Conservation (phyloP, 2,113 vertebrate genomes). For the Mastomys natalensis region DNA sequence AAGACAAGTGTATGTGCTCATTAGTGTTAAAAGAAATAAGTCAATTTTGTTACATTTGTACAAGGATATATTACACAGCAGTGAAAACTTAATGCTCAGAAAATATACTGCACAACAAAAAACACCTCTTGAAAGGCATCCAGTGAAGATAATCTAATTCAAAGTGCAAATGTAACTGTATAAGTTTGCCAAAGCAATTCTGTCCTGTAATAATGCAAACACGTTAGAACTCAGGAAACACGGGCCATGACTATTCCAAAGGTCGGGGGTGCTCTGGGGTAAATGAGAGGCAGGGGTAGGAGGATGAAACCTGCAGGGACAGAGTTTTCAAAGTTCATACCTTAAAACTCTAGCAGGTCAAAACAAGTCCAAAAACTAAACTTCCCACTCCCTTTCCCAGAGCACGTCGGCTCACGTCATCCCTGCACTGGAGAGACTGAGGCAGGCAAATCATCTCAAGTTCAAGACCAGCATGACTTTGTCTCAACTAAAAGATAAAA, state of each 20-base stretch:
- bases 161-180: not conserved
- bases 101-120: not conserved
- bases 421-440: not conserved
- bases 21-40: not conserved
- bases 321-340: constrained; percentile 9
- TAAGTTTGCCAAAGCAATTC: not conserved
- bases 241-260: not conserved
- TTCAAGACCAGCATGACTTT: not conserved
- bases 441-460: not conserved
- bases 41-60: not conserved
- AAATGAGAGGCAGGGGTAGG: not conserved
- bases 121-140: not conserved
- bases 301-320: not conserved
- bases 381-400: not conserved
- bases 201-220: not conserved
- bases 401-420: not conserved
- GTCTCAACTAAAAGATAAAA: not conserved
- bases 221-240: not conserved
- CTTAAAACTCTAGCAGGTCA: constrained; percentile 12
- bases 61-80: not conserved
- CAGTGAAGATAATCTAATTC: not conserved
- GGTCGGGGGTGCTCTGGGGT: not conserved
- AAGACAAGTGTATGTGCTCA: not conserved
- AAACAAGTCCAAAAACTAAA: not conserved
- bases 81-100: not conserved